These are phyloP conservation scores for Blastobasis adustella DNA, from an alignment of 2,888 invertebrate species.

Conservation along the genomic window DNA sequence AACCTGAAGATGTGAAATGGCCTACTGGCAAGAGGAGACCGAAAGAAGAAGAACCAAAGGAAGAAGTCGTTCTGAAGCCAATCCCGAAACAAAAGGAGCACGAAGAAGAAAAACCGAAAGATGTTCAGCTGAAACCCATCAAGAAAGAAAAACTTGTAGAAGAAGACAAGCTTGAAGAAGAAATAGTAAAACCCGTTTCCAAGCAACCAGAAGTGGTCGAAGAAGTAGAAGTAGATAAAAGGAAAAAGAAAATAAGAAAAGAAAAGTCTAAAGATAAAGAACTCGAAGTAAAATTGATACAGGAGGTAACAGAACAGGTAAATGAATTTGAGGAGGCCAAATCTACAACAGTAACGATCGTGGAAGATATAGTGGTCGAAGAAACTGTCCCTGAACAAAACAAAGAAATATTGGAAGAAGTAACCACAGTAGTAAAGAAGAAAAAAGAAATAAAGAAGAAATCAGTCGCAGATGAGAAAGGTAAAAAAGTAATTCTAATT, in stretches of 20 bases:
- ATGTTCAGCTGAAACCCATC: conserved; percentile 49
- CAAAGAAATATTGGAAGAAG: conserved; percentile 31
- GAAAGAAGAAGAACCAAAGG: conserved; percentile 25
- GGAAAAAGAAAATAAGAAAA: conserved; percentile 28
- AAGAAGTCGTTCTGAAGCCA: conserved; percentile 27
- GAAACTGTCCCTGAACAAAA: conserved; percentile 42
- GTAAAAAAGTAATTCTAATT: background rate
- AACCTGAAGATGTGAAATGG: conserved; percentile 40
- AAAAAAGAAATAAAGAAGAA: conserved; percentile 28
- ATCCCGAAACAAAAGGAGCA: conserved; percentile 27
- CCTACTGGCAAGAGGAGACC: conserved; percentile 27
- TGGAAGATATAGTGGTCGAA: conserved; percentile 26
- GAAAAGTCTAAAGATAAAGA: conserved; percentile 57
- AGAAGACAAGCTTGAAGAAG: conserved; percentile 31
- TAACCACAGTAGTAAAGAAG: conserved; percentile 42
- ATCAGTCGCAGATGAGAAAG: conserved; percentile 22
- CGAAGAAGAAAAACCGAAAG: conserved; percentile 45
- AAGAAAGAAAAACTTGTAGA: conserved; percentile 27
- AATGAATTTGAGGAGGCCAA: conserved; percentile 36
- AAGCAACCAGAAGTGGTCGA: conserved; percentile 30
- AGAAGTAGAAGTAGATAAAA: conserved; percentile 31
- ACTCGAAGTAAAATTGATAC: conserved; percentile 22
- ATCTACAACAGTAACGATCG: conserved; percentile 28
- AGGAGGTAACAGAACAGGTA: conserved; percentile 30
- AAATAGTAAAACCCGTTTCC: conserved; percentile 38